Evolutionary conservation across 1,140 invertebrate species (phyloP), one percentile per base, ranked within the genome.

Genomic region (Leucophenga varia): DNA sequence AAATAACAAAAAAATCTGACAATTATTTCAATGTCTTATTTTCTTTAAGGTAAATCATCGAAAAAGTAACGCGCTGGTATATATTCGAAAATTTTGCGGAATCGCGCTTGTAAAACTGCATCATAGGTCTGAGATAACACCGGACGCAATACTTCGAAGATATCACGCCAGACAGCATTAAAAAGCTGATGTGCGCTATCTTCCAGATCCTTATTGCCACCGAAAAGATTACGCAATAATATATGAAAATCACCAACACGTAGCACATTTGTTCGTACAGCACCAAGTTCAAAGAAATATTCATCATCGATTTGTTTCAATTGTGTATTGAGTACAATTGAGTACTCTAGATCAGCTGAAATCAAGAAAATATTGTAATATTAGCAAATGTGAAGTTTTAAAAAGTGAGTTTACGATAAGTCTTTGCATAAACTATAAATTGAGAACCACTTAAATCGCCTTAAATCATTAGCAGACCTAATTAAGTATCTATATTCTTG

Each of bases 151-250:
- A 56, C 40, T 25, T 64, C 68, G 36, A 60, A 71, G 18, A 71
- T 42, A 0, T 54, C 56, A 0, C 58, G 55, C 68, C 68, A 72
- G 20, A 64, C 72, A 0, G 59, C 64, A 35, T 72, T 72, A 30
- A 72, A 64, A 0, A 71, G 49, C 6, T 41, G 47, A 18, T 68
- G 50, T 12, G 68, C 56, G 39, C 63, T 71, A 6, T 54, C 52
- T 31, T 71, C 68, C n/a, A 72, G 53, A 8, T 61, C 55, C 43
- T 53, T 50, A 36, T 72, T 60, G 43, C 65, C 68, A 1, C 39
- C 32, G 20, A 61, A 61, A 2, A 61, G 50, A 45, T 61, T 61
- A 5, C 43, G 21, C 8, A 61, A 43, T 13, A 56, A 44, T 3
- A 57, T 21, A 12, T 51, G 32, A 28, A 60, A 30, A 9, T 32